phyloP scores from a whole-genome alignment of 2,797 vertebrate species.

The Peromyscus attwateri region DNA sequence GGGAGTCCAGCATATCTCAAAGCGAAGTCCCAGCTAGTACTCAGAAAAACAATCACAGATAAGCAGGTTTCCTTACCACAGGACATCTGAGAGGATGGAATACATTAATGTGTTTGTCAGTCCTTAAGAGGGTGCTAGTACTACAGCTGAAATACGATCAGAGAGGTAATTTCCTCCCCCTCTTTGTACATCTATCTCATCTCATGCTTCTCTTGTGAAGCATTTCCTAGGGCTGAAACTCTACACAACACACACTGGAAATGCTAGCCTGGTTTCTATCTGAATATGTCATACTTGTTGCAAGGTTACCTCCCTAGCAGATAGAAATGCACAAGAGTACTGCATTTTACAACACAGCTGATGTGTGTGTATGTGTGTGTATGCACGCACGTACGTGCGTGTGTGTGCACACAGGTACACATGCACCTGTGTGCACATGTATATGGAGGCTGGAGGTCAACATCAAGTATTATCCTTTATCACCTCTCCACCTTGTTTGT shows the following conservation, averaged over 20 bases:
- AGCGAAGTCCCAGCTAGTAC: constrained; percentile 5
- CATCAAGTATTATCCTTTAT: not conserved
- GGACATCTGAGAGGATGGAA: not conserved
- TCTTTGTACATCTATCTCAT: not conserved
- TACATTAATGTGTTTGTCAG: not conserved
- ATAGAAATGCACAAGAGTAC: not conserved
- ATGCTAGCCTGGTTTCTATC: constrained; percentile 28
- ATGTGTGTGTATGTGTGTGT: not conserved
- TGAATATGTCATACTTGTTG: not conserved
- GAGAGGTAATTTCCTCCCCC: not conserved
- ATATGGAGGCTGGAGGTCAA: not conserved
- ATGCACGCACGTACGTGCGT: not conserved
- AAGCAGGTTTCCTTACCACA: not conserved
- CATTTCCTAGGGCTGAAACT: constrained; percentile 30
- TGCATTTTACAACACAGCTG: not conserved
- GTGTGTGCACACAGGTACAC: not conserved
- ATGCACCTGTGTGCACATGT: not conserved
- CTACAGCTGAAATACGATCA: constrained; percentile 11
- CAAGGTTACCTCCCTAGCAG: not conserved
- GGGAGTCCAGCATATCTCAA: not conserved
- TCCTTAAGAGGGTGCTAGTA: not conserved
- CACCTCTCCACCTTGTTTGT: not conserved
- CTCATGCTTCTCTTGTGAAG: not conserved
- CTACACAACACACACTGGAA: not conserved
- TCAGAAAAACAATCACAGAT: constrained; percentile 18